A percentile compares a stretch with the other conserved stretches of the same genome.
phyloP scores from a whole-genome alignment of 1,140 invertebrate genomes.

The Drosophila teissieri region DNA sequence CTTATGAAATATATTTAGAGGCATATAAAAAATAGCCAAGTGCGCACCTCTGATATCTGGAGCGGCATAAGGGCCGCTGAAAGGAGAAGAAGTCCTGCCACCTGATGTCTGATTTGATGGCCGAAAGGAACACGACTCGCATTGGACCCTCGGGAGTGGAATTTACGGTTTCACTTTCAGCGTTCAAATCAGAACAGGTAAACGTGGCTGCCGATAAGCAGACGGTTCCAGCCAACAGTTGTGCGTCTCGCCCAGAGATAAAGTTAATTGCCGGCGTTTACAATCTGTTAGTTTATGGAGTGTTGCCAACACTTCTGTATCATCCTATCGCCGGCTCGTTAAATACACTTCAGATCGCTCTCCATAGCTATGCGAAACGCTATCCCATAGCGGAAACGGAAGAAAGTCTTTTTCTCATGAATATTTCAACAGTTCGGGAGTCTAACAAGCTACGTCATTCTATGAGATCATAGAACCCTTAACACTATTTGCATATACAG shows the following conservation, averaged over 20 bases:
- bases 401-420: slow-evolving; percentile 74
- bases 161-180: slow-evolving; percentile 82
- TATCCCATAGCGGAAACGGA: slow-evolving; percentile 59
- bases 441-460: slow-evolving; percentile 31
- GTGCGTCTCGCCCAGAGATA: slow-evolving; percentile 63
- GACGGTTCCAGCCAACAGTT: slow-evolving; percentile 54
- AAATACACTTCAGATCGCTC: slow-evolving; percentile 22
- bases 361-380: slow-evolving; percentile 1
- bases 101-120: slow-evolving; percentile 78
- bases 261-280: slow-evolving; percentile 62
- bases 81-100: slow-evolving; percentile 58
- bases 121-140: slow-evolving; percentile 39
- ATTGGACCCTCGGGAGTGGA: slow-evolving; percentile 25
- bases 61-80: slow-evolving; percentile 29
- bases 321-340: slow-evolving; percentile 21
- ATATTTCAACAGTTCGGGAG: slow-evolving; percentile 58
- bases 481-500: slow-evolving; percentile 60
- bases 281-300: slow-evolving; percentile 75
- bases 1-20: too few species aligned
- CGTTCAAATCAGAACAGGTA: slow-evolving; percentile 76
- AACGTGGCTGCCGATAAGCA: slow-evolving; percentile 20
- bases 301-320: slow-evolving; percentile 65
- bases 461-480: slow-evolving; percentile 11
- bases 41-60: slow-evolving; percentile 1
- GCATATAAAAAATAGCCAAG: background rate